Base-by-base conservation (phyloP, 1,140 invertebrate species). In the Drosophila takahashii region DNA sequence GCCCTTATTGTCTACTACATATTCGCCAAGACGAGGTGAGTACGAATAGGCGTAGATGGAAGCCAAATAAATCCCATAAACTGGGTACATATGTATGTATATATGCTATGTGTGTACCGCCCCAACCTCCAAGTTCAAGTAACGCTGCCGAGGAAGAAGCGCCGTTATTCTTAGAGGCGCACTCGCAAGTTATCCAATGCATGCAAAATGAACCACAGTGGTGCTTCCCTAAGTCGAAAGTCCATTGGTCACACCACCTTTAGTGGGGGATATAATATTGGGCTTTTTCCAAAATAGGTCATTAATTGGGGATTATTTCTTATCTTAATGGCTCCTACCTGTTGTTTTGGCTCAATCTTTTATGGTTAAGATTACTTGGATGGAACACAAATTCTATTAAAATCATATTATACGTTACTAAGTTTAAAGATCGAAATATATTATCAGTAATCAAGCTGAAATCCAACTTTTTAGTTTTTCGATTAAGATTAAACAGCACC, bases 21-120 rank as follows among this genome's bases (percentile, higher is more conserved):
- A 54, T 92, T 90, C 64, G 85, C 91, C 34, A 92, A 91, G 65
- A 92, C 91, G 56, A 92, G 91, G 91, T 92, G 73, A 84, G 85
- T 87, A 50, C 36, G 10, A 27, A 16, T 45, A 22, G 39, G 8
- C 22, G 45, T 11, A 52, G 62, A 54, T 72, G 52, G 83, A 85
- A 81, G 78, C 78, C 74, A 78, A 42, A 57, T 58, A 76, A 76
- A 76, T 75, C 58, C 64, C 22, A 64, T 67, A 50, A 67, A 50
- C 59, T 45, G 27, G 34, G 45, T 18, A 10, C 22, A 7, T 47
- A 27, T 48, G 2, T 16, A 29, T n/a, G 22, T 48, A 4, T 16
- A 29, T n/a, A 44, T 3, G 11, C 22, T 48, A 8, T 47, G 11
- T 26, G 22, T 29, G n/a, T 16, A 6, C n/a, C 45, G 11, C 11